Base-by-base conservation (phyloP, 2,888 invertebrate species). In the Trachelus iudaicus region DNA sequence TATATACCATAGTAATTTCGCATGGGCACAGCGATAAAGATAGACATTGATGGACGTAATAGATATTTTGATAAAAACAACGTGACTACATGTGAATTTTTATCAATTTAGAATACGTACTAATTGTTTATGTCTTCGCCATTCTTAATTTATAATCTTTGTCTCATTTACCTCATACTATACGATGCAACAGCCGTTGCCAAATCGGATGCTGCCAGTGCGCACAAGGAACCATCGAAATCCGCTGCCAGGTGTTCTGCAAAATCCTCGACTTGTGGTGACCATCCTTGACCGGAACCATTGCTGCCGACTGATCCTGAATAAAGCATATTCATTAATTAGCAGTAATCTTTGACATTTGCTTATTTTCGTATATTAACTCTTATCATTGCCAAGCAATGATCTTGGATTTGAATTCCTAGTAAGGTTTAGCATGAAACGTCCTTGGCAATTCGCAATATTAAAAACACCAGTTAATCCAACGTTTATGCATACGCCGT, bases 221-320 rank as follows among this genome's bases (percentile, higher is more conserved):
- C 95, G 4, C 95, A 94, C 33, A 96, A 92, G n/a, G 95, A 94
- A 73, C 95, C 95, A 90, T 96, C 95, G 86, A 96, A 94, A 90
- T 96, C 95, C 40, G 94, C 95, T 34, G 95, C 95, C 82, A 95
- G 91, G 74, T 94, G 94, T 82, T 94, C 95, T 82, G 94, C 93
- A 76, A 95, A 93, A 86, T 95, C 95, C 79, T 94, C 94, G 77
- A 94, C 93, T 85, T 93, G 93, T 89, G 94, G 90, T 69, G 90
- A 88, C 91, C 91, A 91, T 74, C 88, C 90, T 80, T 88, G 88
- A 73, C 87, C 89, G n/a, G 89, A 89, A 56, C 89, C 88, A 89
- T 91, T 90, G 81, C 85, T 91, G 73, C 87, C 90, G 76, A 86
- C 82, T n/a, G 88, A 88, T 81, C 88, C 90, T 90, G 81, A 68